Evolutionary conservation across 2,797 vertebrate genomes (phyloP).

Genomic region (Champsocephalus esox): DNA sequence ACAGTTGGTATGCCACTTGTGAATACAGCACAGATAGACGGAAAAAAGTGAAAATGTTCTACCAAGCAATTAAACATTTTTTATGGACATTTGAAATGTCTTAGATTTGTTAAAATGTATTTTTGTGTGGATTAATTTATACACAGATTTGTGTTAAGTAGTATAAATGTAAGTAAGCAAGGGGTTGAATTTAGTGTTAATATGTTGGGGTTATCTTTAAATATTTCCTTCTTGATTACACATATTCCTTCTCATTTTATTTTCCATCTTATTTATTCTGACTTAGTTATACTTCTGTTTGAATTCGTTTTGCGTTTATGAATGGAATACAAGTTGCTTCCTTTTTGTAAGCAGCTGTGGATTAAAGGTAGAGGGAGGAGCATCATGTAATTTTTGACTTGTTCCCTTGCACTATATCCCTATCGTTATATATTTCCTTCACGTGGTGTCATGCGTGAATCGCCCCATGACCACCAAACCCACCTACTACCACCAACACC

Average conservation of each 20-base stretch:
- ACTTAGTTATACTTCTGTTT: conserved; percentile 64
- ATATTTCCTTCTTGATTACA: conserved; percentile 52
- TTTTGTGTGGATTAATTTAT: conserved; percentile 35
- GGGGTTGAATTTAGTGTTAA: no score
- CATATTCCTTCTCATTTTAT: conserved; percentile 56
- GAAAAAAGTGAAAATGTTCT: conserved; percentile 80
- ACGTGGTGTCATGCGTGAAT: conserved; percentile 93
- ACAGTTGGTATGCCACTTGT: conserved; percentile 2
- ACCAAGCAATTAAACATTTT: conserved; percentile 50
- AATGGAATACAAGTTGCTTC: conserved; percentile 86
- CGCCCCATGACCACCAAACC: conserved; percentile 90
- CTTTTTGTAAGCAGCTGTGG: conserved; percentile 86
- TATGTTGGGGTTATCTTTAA: conserved; percentile 33
- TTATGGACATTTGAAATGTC: conserved; percentile 36
- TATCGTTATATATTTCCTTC: conserved; percentile 98
- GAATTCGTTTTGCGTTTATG: conserved; percentile 80
- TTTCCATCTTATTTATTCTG: conserved; percentile 62
- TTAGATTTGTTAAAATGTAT: conserved; percentile 11
- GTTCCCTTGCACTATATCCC: conserved; percentile 98
- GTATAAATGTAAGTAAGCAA: conserved; percentile 33
- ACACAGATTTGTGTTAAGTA: conserved; percentile 43
- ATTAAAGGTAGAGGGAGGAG: conserved; percentile 83
- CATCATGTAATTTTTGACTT: conserved; percentile 93
- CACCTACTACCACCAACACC: conserved; percentile 81
- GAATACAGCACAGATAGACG: conserved; percentile 11